These are phyloP conservation scores for Sorex maritimensis DNA, from an alignment of 2,797 vertebrate genomes.

Conservation along the genomic window DNA sequence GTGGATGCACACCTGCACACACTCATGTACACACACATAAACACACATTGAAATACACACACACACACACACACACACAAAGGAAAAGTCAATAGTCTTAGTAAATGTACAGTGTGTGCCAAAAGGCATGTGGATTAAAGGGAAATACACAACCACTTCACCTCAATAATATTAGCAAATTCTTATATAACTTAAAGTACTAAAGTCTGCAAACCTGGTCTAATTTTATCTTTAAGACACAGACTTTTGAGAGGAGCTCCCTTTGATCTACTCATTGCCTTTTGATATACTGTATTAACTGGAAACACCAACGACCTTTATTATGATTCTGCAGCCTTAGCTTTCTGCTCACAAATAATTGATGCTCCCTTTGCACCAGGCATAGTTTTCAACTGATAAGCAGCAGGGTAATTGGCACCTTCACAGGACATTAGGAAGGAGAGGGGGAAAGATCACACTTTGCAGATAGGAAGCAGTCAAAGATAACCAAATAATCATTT, in stretches of 20 bases:
- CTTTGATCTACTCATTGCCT: slow-evolving; percentile 87
- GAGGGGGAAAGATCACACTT: slow-evolving; percentile 76
- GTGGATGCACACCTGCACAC: not conserved
- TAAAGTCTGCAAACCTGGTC: slow-evolving; percentile 81
- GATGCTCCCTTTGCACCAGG: slow-evolving; percentile 90
- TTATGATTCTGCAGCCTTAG: slow-evolving; percentile 89
- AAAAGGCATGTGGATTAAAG: slow-evolving; percentile 80
- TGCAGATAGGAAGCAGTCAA: slow-evolving; percentile 86
- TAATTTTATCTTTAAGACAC: slow-evolving; percentile 87
- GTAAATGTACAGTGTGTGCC: slow-evolving; percentile 68
- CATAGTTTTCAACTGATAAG: slow-evolving; percentile 91
- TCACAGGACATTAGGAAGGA: slow-evolving; percentile 88
- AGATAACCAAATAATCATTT: slow-evolving; percentile 85
- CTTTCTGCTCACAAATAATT: slow-evolving; percentile 92
- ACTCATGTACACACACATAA: not conserved
- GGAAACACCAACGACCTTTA: slow-evolving; percentile 87
- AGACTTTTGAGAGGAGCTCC: slow-evolving; percentile 87
- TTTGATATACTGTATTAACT: slow-evolving; percentile 90
- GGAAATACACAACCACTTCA: slow-evolving; percentile 71
- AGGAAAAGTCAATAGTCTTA: slow-evolving; percentile 76
- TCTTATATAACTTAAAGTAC: slow-evolving; percentile 63
- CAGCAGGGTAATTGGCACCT: slow-evolving; percentile 90
- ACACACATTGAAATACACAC: not conserved
- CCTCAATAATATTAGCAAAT: slow-evolving; percentile 81
- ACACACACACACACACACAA: slow-evolving; percentile 1